phyloP scores from a whole-genome alignment of 1,140 invertebrate species.

The Drosophila carrolli region DNA sequence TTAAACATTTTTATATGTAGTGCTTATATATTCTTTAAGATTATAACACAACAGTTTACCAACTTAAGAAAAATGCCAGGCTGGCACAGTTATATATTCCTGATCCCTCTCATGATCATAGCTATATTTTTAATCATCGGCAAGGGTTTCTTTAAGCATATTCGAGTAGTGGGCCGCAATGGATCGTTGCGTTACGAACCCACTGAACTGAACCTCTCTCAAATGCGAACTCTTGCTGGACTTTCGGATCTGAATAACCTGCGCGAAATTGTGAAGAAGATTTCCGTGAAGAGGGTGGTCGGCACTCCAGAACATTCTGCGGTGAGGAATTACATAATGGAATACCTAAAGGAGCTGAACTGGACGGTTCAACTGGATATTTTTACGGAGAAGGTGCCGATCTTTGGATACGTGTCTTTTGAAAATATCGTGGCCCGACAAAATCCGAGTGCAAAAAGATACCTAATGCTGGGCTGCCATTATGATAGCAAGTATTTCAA shows the following conservation, averaged over 20 bases:
- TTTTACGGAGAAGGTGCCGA: conserved; percentile 90
- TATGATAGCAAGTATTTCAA: conserved; percentile 96
- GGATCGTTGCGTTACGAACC: background rate
- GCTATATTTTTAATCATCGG: background rate
- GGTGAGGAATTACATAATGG: conserved; percentile 90
- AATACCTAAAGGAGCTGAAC: conserved; percentile 85
- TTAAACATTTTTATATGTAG: too few relatives aligned
- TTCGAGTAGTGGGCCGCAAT: background rate
- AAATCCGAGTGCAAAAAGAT: conserved; percentile 91
- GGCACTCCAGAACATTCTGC: conserved; percentile 88
- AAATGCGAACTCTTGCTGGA: background rate
- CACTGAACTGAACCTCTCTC: background rate
- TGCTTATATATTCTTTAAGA: too few relatives aligned
- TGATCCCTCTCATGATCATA: too few relatives aligned
- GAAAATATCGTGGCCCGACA: conserved; percentile 93
- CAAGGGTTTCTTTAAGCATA: too few relatives aligned
- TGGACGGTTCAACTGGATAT: conserved; percentile 92
- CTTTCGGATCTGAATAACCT: conserved; percentile 86
- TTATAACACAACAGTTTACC: background rate
- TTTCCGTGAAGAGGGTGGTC: conserved; percentile 90
- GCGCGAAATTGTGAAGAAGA: conserved; percentile 87
- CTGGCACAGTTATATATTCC: background rate
- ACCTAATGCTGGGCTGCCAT: conserved; percentile 95
- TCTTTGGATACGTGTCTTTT: conserved; percentile 89
- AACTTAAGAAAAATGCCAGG: conserved; percentile 6